phyloP scores from a whole-genome alignment of 2,113 vertebrate species.

The Okapia johnstoni region DNA sequence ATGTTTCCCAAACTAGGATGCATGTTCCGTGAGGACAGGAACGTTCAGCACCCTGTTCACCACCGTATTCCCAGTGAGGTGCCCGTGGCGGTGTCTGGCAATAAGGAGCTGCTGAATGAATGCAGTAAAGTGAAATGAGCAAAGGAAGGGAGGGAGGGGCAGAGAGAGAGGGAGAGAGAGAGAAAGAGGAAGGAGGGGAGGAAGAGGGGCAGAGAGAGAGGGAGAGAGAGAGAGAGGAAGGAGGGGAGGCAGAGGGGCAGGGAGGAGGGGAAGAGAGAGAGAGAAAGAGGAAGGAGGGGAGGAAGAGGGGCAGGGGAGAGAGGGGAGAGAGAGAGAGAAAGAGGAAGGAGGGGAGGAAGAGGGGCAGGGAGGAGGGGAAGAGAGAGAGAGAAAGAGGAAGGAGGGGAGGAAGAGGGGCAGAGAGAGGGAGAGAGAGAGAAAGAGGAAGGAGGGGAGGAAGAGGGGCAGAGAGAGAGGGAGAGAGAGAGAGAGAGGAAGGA shows the following conservation, averaged over 20 bases:
- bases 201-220: fast-evolving
- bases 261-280: fast-evolving
- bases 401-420: no score
- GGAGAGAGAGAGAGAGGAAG: no score
- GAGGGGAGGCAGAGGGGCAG: not conserved
- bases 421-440: fast-evolving
- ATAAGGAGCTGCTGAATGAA: not conserved
- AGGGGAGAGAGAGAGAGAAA: fast-evolving
- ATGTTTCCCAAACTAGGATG: not conserved
- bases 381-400: no score
- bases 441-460: fast-evolving
- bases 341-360: fast-evolving
- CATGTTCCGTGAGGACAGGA: not conserved
- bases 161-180: no score
- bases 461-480: fast-evolving
- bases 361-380: not conserved
- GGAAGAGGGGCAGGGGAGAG: fast-evolving
- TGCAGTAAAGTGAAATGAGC: not conserved
- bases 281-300: fast-evolving
- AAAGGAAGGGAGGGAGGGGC: fast-evolving
- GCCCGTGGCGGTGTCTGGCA: no score
- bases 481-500: fast-evolving
- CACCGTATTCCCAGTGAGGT: not conserved
- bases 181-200: fast-evolving
- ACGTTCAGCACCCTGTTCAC: not conserved